phyloP scores from a whole-genome alignment of 2,797 vertebrate species.

The Poecilia wingei region DNA sequence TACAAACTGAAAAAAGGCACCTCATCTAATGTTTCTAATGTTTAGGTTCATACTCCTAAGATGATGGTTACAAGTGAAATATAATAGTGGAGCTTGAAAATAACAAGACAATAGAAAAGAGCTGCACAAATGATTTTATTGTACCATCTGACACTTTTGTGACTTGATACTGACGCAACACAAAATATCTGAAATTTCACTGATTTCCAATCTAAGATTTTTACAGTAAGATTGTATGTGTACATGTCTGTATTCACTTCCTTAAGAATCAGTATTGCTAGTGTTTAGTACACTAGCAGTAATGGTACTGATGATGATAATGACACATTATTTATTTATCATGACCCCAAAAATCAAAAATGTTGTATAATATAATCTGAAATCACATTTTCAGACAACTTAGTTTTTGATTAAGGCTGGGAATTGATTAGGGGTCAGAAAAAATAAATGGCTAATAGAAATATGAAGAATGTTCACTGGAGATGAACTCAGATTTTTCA shows the following conservation, averaged over 20 bases:
- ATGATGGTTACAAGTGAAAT: background rate
- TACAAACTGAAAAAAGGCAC: background rate
- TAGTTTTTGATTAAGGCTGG: background rate
- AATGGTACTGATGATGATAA: too few species aligned
- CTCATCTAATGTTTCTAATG: background rate
- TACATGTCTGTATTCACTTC: background rate
- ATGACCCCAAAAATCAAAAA: background rate
- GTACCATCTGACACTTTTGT: background rate
- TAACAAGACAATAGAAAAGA: background rate
- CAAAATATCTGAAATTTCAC: background rate
- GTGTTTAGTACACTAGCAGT: too few species aligned
- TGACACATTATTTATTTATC: background rate
- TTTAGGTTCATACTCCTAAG: background rate
- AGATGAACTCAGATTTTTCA: background rate
- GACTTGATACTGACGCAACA: background rate
- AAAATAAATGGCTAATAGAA: background rate
- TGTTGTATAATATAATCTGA: background rate
- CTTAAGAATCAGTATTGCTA: background rate
- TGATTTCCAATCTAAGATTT: background rate
- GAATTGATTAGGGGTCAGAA: background rate
- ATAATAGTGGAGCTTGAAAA: background rate
- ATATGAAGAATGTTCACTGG: background rate
- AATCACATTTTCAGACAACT: background rate
- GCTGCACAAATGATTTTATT: background rate
- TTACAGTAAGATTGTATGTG: background rate